These are phyloP conservation scores for Nyctibius grandis DNA, from an alignment of 2,797 vertebrate species.

Conservation along the genomic window DNA sequence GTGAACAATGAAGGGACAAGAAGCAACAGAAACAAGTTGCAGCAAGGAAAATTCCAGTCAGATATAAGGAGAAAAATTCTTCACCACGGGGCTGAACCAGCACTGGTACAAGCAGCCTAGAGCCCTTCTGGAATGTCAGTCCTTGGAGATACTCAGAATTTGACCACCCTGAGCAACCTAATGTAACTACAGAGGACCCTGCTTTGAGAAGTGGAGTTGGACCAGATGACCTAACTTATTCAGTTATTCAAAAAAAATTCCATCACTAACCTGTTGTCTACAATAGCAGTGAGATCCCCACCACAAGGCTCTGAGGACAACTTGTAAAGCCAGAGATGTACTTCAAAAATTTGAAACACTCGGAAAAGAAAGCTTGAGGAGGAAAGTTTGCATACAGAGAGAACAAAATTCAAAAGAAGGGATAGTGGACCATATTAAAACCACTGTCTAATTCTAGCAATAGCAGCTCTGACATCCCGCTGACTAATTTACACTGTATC, in stretches of 20 bases:
- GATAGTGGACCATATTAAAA: background rate
- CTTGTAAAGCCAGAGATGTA: background rate
- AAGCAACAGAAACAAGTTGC: background rate
- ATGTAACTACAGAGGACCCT: background rate
- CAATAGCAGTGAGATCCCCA: background rate
- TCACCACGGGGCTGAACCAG: background rate
- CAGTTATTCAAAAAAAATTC: background rate
- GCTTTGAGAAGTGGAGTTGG: background rate
- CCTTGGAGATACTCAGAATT: background rate
- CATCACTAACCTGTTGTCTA: background rate
- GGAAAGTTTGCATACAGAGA: background rate
- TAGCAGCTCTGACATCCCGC: background rate
- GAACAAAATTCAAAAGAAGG: constrained; percentile 8
- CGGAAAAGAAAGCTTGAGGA: background rate
- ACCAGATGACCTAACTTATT: background rate
- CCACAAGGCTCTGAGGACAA: background rate
- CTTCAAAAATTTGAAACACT: background rate
- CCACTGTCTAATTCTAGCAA: background rate
- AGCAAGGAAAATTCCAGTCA: background rate
- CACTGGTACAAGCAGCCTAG: background rate
- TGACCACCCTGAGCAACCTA: background rate
- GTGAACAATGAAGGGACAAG: background rate
- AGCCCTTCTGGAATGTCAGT: background rate
- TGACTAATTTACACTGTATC: background rate
- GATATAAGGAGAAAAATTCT: background rate